Percentiles rank a stretch among this genome's conserved stretches.
Conservation (phyloP, 2,888 invertebrate species). For the Nomada goodeniana region DNA sequence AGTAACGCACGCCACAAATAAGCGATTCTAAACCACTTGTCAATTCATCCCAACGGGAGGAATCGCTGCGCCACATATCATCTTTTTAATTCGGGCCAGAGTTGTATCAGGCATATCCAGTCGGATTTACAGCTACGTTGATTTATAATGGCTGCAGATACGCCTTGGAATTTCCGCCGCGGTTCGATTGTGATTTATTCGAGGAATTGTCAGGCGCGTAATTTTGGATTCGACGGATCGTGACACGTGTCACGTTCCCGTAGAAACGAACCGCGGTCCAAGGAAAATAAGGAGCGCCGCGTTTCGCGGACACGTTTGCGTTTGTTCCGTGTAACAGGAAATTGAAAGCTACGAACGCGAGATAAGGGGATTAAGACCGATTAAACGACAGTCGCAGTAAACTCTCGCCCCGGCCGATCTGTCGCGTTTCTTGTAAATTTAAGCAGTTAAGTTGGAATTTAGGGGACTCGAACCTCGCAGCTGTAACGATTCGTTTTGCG, state of each 20-base stretch:
- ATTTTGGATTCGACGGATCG: neutral
- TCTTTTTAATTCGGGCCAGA: slow-evolving; percentile 2
- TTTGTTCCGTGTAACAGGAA: slow-evolving; percentile 1
- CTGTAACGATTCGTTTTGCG: slow-evolving; percentile 23
- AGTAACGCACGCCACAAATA: neutral
- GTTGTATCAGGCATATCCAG: neutral
- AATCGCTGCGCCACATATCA: neutral
- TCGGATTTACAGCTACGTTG: slow-evolving; percentile 8
- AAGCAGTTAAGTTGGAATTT: slow-evolving; percentile 25
- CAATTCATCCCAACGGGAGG: neutral
- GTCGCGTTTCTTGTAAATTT: slow-evolving; percentile 13
- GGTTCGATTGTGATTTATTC: slow-evolving; percentile 9
- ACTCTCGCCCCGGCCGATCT: neutral
- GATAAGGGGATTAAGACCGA: slow-evolving; percentile 10
- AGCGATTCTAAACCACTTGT: neutral
- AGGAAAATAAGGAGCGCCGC: neutral
- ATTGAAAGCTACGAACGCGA: slow-evolving; percentile 7
- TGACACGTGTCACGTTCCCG: neutral
- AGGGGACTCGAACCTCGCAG: neutral
- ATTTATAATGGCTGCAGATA: slow-evolving; percentile 16
- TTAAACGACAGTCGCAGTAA: neutral
- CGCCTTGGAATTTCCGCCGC: slow-evolving; percentile 1
- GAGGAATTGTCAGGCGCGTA: neutral
- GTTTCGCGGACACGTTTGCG: neutral
- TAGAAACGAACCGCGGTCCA: neutral